Evolutionary conservation across 2,888 invertebrate genomes (phyloP), one percentile per base, ranked within the genome.

Genomic region (Apotomis turbidana): DNA sequence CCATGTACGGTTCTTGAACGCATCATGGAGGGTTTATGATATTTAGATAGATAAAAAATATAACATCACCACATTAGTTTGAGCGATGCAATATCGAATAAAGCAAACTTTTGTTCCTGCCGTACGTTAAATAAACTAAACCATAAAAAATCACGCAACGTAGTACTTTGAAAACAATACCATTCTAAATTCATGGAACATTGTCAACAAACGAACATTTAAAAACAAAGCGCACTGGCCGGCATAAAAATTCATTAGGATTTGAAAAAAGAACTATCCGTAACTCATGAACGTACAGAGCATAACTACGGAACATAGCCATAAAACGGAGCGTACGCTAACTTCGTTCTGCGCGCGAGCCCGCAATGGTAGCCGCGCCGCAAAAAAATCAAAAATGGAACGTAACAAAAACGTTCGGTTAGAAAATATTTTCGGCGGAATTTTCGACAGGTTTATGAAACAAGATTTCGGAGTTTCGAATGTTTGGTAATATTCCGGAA

Each of bases 221-320:
- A 41, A 54, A 69, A 64, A 66, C 54, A 59, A 64, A 66, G 55
- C 64, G 64, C 10, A 41, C 41, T 41, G 41, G 15, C 60, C 55
- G 44, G 27, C 55, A 64, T 70, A 69, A 73, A 71, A 73, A 73
- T 66, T 69, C 70, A 73, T 70, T 60, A 70, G 60, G 13, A 15
- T 66, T 59, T 52, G 5, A 55, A 69, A 73, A 73, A 71, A 67
- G 27, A 64, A 55, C 61, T 57, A 59, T 46, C 41, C 10, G 38
- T 60, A 12, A 36, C 55, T 36, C 63, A 71, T 67, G 67, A 41
- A 54, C 55, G 49, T 49, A 60, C 49, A 6, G 49, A 46, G 46
- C 61, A 61, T 71, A 60, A 64, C 71, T 68, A 13, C 36, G 51
- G 54, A 60, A 71, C 49, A 49, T 60, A 55, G 36, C 38, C 66